phyloP scores from a whole-genome alignment of 2,888 invertebrate genomes.

The Drosophila villosipedis region DNA sequence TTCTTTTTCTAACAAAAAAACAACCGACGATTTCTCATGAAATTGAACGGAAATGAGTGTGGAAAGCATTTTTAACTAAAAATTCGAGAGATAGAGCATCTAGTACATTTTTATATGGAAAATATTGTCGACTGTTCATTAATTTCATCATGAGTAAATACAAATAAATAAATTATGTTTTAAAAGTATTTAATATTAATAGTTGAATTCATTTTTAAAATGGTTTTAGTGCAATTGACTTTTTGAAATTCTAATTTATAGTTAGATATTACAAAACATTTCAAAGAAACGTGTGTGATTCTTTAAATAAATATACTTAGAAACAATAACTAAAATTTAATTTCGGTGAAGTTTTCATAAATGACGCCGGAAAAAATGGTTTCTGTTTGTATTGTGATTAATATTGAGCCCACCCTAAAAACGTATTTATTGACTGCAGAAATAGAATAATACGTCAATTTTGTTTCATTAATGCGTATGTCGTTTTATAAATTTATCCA shows the following conservation, averaged over 20 bases:
- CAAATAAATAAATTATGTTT: background rate
- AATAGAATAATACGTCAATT: background rate
- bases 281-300: background rate
- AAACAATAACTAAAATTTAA: background rate
- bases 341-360: background rate
- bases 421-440: background rate
- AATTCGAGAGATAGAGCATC: background rate
- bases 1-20: slow-evolving; percentile 11
- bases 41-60: slow-evolving; percentile 21
- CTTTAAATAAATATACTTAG: background rate
- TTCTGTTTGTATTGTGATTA: background rate
- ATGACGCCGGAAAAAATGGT: background rate
- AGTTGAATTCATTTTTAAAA: background rate
- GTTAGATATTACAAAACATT: background rate
- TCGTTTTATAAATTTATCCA: background rate
- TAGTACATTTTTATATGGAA: background rate
- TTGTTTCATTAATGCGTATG: background rate
- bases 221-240: background rate
- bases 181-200: background rate
- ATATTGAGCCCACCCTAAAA: background rate
- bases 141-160: background rate
- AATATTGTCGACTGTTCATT: no score
- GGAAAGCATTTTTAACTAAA: background rate
- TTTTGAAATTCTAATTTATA: background rate
- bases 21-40: slow-evolving; percentile 10